Percentiles rank a stretch among this genome's conserved stretches.
phyloP scores from a whole-genome alignment of 2,888 invertebrate genomes.

The Melanophora roralis region DNA sequence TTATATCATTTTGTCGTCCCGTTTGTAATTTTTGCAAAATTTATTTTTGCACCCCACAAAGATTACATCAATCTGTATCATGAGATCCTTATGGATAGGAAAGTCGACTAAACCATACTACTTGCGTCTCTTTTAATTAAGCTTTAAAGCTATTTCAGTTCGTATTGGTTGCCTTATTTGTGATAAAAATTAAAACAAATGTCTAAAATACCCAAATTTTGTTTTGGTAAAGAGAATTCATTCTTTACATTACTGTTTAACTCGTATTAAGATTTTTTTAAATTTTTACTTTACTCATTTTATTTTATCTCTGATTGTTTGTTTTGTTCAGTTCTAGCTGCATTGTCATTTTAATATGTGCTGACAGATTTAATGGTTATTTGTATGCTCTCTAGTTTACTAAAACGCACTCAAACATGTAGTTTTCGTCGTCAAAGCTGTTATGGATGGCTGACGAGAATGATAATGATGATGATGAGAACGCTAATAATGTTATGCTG shows the following conservation, averaged over 20 bases:
- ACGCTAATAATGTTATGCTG: conserved; percentile 13
- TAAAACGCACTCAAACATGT: conserved; percentile 41
- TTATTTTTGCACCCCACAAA: no score
- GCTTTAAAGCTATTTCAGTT: no score
- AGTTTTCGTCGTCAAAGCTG: conserved; percentile 25
- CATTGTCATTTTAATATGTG: conserved; percentile 65
- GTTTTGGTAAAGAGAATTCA: background rate
- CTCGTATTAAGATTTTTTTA: background rate
- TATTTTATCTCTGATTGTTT: conserved; percentile 33
- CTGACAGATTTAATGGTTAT: conserved; percentile 68
- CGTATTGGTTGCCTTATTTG: no score
- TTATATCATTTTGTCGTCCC: no score
- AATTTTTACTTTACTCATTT: conserved; percentile 20
- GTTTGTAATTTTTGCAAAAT: no score
- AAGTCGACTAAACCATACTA: no score
- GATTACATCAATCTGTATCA: no score
- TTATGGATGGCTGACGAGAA: conserved; percentile 43
- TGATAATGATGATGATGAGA: conserved; percentile 30
- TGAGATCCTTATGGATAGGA: no score
- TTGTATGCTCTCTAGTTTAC: conserved; percentile 62
- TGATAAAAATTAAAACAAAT: no score
- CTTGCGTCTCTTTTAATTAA: no score
- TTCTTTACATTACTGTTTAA: background rate
- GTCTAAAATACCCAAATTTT: no score
- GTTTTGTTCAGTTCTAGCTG: conserved; percentile 57